Evolutionary conservation across 2,797 vertebrate genomes (phyloP).

Genomic region (Sebastes vulpes): DNA sequence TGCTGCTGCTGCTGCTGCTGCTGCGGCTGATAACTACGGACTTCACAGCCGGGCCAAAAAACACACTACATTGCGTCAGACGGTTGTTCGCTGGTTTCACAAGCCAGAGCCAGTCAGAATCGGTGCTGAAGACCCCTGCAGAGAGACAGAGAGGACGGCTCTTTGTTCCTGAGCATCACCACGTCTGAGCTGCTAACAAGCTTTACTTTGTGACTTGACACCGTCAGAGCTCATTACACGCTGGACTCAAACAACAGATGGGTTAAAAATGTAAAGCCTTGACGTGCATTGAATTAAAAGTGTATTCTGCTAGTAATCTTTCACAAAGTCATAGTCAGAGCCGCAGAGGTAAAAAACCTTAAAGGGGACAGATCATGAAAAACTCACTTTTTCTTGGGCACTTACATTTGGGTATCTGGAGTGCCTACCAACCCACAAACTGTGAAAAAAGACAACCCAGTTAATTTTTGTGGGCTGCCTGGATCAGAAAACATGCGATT

Average conservation of each 20-base stretch:
- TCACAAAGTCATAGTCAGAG: not conserved
- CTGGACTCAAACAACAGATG: conserved; percentile 3
- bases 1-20: not conserved
- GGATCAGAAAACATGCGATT: too few relatives aligned
- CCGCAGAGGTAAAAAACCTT: not conserved
- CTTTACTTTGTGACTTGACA: conserved; percentile 46
- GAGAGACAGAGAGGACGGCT: not conserved
- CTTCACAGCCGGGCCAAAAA: conserved; percentile 37
- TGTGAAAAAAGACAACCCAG: not conserved
- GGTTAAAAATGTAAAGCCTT: not conserved
- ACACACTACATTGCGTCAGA: conserved; percentile 48
- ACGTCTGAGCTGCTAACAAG: conserved; percentile 47
- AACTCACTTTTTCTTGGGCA: not conserved
- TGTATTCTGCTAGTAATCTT: not conserved
- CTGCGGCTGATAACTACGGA: conserved; percentile 41
- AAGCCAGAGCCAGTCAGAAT: conserved; percentile 50
- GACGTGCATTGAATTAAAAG: not conserved
- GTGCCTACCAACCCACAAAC: not conserved
- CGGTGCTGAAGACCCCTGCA: conserved; percentile 37
- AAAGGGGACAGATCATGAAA: not conserved
- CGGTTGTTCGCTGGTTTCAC: conserved; percentile 53
- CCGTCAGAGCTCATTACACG: conserved; percentile 30
- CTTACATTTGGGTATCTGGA: not conserved
- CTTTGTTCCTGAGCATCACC: conserved; percentile 57
- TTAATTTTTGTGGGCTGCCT: not conserved